A percentile compares a stretch with the other conserved stretches of the same genome.
phyloP scores from a whole-genome alignment of 2,797 vertebrate genomes.

The Gobio occitaniae region DNA sequence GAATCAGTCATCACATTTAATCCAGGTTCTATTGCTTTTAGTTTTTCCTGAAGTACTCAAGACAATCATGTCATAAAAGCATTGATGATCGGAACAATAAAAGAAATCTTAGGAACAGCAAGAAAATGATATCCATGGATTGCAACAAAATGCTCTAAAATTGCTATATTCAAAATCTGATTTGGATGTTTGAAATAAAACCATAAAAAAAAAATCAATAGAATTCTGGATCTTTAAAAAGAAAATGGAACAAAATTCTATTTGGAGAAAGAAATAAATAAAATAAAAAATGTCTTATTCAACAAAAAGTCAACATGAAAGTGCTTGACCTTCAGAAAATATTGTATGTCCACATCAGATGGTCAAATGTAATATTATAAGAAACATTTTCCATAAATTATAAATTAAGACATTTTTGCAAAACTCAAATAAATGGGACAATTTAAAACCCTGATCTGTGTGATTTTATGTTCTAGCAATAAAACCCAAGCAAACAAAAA shows the following conservation, averaged over 20 bases:
- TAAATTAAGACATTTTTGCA: not conserved
- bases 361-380: not conserved
- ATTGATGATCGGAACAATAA: not conserved
- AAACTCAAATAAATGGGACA: not conserved
- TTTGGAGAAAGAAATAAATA: not conserved
- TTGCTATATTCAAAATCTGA: not conserved
- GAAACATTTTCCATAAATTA: not conserved
- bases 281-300: not conserved
- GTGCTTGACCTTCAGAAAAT: not conserved
- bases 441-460: not conserved
- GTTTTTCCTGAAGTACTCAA: not conserved
- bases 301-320: not conserved
- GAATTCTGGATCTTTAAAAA: not conserved
- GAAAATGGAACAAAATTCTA: not conserved
- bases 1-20: conserved; percentile 10
- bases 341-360: not conserved
- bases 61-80: not conserved
- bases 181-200: not conserved
- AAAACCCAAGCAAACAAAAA: not conserved
- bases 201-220: not conserved
- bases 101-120: not conserved
- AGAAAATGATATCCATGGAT: not conserved
- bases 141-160: not conserved
- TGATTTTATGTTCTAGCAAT: not conserved
- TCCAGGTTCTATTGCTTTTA: conserved; percentile 1